Percentiles rank a stretch among this genome's conserved stretches.
Evolutionary conservation across 2,888 invertebrate species (phyloP).

Genomic region (Byasa hedistus): DNA sequence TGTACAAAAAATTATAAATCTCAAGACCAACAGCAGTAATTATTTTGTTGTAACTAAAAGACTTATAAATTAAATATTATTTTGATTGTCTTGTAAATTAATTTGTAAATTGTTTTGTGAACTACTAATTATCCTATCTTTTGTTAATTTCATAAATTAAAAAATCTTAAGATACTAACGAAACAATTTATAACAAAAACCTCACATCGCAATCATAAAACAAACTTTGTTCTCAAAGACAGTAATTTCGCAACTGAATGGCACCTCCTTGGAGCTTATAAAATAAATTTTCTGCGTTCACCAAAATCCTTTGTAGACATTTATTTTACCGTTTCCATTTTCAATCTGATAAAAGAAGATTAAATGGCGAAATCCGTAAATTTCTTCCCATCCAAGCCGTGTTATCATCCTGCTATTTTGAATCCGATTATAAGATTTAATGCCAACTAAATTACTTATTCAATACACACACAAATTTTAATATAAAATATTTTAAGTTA

Average conservation of each 20-base stretch:
- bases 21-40: too few species aligned
- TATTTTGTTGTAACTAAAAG: too few species aligned
- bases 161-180: not conserved
- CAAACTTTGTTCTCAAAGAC: constrained; percentile 24
- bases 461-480: not conserved
- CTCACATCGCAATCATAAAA: constrained; percentile 17
- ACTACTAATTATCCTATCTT: too few species aligned
- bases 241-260: constrained; percentile 24
- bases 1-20: too few species aligned
- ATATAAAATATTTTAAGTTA: too few species aligned
- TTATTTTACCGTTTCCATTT: constrained; percentile 27
- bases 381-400: constrained; percentile 21
- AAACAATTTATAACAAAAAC: not conserved
- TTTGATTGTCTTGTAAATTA: not conserved
- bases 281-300: constrained; percentile 28
- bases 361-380: constrained; percentile 27
- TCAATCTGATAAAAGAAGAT: constrained; percentile 29
- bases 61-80: too few species aligned
- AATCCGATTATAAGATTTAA: constrained; percentile 25
- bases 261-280: constrained; percentile 23
- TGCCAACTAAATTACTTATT: not conserved
- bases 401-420: constrained; percentile 22
- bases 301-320: constrained; percentile 28
- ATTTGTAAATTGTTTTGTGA: not conserved
- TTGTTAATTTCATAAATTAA: not conserved